Evolutionary conservation across 2,113 vertebrate species (phyloP).

Genomic region (Cyanoramphus novaezelandiae): DNA sequence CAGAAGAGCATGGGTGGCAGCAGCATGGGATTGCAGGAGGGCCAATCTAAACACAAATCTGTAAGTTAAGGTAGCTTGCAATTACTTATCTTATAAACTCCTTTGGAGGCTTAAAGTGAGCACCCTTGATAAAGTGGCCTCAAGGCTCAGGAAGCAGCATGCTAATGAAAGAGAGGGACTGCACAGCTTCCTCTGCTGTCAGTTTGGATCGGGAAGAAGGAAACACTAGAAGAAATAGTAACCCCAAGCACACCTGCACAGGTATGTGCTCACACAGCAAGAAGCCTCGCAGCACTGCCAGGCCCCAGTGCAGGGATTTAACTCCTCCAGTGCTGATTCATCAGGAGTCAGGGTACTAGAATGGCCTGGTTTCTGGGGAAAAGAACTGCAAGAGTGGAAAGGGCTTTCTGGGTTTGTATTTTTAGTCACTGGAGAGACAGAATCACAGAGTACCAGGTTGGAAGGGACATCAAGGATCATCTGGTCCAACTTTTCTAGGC

Average conservation of each 20-base stretch:
- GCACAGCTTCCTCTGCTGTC: background rate
- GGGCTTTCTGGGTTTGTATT: background rate
- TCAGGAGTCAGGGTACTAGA: background rate
- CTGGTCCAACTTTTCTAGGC: background rate
- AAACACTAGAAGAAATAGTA: background rate
- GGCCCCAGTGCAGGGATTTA: accelerated
- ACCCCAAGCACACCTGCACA: accelerated
- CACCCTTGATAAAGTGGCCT: background rate
- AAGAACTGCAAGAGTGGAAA: background rate
- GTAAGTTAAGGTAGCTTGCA: too few relatives aligned
- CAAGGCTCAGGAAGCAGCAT: background rate
- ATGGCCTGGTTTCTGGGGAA: background rate
- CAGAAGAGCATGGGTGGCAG: background rate
- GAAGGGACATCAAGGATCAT: background rate
- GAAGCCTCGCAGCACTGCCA: background rate
- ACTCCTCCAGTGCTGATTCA: background rate
- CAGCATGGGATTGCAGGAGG: background rate
- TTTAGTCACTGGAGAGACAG: background rate
- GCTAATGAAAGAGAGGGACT: accelerated
- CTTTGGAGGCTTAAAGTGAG: too few relatives aligned
- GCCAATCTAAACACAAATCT: background rate
- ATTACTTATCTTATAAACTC: too few relatives aligned
- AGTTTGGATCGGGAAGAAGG: background rate
- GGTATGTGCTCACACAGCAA: accelerated
- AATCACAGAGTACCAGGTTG: background rate